Percentiles rank a stretch among this genome's conserved stretches.
Evolutionary conservation across 2,113 vertebrate species (phyloP).

Genomic region (Chunga burmeisteri): DNA sequence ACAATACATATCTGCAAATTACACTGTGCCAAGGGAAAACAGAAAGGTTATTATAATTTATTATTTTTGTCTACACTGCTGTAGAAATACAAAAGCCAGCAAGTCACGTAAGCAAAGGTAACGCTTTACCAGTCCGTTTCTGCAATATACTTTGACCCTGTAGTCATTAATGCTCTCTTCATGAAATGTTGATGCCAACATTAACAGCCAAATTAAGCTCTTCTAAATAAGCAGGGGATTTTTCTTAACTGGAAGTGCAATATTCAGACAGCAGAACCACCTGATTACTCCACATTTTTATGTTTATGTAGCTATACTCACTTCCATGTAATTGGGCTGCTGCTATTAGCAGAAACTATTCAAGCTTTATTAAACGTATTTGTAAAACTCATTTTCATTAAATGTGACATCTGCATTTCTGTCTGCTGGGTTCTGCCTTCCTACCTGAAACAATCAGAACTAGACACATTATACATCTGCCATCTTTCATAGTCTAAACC

Average conservation of each 20-base stretch:
- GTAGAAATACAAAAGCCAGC: not conserved
- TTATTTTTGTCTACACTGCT: not conserved
- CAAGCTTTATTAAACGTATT: conserved; percentile 60
- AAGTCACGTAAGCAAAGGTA: not conserved
- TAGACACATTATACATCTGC: conserved; percentile 67
- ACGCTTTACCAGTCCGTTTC: not conserved
- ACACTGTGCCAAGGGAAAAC: not conserved
- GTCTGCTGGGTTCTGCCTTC: conserved; percentile 53
- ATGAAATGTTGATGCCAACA: not conserved
- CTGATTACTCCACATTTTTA: conserved; percentile 5
- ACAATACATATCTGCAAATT: not conserved
- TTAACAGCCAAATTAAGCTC: conserved; percentile 25
- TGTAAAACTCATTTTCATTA: conserved; percentile 69
- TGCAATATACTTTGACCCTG: not conserved
- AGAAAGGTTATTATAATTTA: not conserved
- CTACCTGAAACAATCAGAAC: conserved; percentile 67
- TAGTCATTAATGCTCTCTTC: not conserved
- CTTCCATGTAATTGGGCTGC: conserved; percentile 24
- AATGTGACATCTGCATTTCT: conserved; percentile 60
- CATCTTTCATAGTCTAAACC: conserved; percentile 70
- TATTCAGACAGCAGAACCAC: not conserved
- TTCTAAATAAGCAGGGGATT: not conserved
- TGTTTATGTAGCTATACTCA: conserved; percentile 11
- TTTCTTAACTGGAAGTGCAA: not conserved
- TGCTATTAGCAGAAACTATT: conserved; percentile 54